Conservation (phyloP, 1,140 invertebrate species). For the Macrocentrus cingulum region DNA sequence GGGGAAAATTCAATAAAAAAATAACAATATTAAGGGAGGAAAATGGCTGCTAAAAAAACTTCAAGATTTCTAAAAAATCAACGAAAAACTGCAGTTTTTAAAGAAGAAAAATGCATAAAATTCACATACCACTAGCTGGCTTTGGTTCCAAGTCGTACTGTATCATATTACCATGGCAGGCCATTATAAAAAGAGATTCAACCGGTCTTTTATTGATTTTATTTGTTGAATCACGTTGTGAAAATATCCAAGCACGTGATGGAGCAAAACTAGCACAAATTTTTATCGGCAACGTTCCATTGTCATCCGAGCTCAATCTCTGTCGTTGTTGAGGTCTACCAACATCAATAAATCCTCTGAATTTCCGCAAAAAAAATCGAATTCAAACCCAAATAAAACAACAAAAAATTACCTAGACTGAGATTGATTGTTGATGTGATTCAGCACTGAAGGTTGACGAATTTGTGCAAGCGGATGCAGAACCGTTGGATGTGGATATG, state of each 20-base stretch:
- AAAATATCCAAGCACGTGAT: constrained; percentile 72
- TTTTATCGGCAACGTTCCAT: constrained; percentile 65
- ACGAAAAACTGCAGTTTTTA: constrained; percentile 1
- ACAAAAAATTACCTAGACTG: constrained; percentile 55
- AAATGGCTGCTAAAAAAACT: too few species aligned
- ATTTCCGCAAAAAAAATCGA: neutral
- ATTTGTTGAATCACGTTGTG: constrained; percentile 60
- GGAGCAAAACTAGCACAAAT: constrained; percentile 79
- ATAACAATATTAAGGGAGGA: too few species aligned
- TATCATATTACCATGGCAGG: constrained; percentile 82
- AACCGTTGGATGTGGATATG: constrained; percentile 82
- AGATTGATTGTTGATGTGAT: constrained; percentile 56
- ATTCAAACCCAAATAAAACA: neutral
- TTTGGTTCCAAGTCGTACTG: constrained; percentile 90
- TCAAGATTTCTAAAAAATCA: too few species aligned
- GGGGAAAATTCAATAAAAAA: too few species aligned
- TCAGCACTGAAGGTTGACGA: constrained; percentile 70
- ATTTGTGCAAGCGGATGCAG: constrained; percentile 82
- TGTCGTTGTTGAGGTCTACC: constrained; percentile 59
- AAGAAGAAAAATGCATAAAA: constrained; percentile 18
- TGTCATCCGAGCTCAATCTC: constrained; percentile 69
- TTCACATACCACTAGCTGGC: constrained; percentile 64
- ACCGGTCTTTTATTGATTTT: constrained; percentile 64
- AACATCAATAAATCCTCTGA: constrained; percentile 4
- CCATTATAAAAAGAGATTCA: constrained; percentile 88